Evolutionary conservation across 2,888 invertebrate species (phyloP), one percentile per base, ranked within the genome.

Genomic region (Thera britannica): DNA sequence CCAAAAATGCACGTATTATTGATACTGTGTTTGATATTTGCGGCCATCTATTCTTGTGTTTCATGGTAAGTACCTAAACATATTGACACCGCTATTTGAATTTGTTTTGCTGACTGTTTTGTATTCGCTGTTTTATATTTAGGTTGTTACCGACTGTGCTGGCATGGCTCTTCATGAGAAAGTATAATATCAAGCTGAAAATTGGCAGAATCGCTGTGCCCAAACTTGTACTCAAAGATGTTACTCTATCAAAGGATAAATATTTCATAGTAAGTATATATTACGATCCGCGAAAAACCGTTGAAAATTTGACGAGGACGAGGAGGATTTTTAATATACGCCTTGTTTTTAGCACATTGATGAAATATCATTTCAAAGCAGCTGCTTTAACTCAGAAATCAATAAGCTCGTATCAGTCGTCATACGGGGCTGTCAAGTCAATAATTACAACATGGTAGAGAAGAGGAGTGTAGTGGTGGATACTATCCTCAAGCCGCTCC

Each of bases 371-470:
- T 95, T 98, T 75, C 96, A 97, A 64, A 98, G 98, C 84, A 98
- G 97, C 89, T 96, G 97, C 83, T 96, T 98, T 76, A 98, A 97
- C 85, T 97, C 97, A 1, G 98, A 98, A 77, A 96, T 98, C 62
- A 97, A 97, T 35, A 98, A 98, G 86, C 88, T 98, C 11, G 91
- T 98, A 3, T 97, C 97, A 2, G 96, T 98, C 34, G 96, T 97
- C n/a, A 96, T 97, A 74, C 95, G 95, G 71, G 97, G 97, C 83
- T 96, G 97, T 2, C 95, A 97, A 72, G 95, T 98, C 65, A 97
- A 97, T 78, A 97, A 97, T 86, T 96, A 97, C 86, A 96, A 97
- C 90, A 95, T 96, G 57, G 94, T 94, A 70, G 92, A 87, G 73
- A 85, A 89, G 72, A 77, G 90, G 66, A 89, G 89, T 85, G 85